Percentiles rank a stretch among this genome's conserved stretches.
phyloP scores from a whole-genome alignment of 2,797 vertebrate species.

The Hylomyscus alleni region DNA sequence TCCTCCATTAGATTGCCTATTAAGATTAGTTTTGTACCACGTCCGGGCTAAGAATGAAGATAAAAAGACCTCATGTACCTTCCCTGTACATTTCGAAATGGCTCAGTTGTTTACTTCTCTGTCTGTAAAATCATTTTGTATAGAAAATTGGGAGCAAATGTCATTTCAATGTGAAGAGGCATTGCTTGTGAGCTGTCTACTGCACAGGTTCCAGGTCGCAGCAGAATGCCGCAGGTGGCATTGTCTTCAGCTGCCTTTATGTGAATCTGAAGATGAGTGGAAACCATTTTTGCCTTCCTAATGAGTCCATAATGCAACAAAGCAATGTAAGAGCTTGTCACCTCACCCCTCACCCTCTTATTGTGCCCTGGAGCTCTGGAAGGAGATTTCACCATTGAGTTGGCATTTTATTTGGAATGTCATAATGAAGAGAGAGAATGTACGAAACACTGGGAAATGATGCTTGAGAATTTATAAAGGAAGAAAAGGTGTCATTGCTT shows the following conservation, averaged over 20 bases:
- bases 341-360: neutral
- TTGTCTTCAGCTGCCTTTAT: constrained; percentile 39
- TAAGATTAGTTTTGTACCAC: neutral
- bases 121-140: neutral
- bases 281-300: constrained; percentile 46
- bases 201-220: rapidly evolving
- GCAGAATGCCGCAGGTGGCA: neutral
- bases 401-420: constrained; percentile 59
- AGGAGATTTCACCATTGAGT: constrained; percentile 3
- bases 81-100: neutral
- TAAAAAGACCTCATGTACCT: neutral
- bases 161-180: constrained; percentile 10
- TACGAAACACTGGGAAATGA: constrained; percentile 52
- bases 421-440: constrained; percentile 12
- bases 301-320: constrained; percentile 38
- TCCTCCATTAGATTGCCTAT: neutral
- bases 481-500: constrained; percentile 27
- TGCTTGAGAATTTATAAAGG: neutral
- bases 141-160: constrained; percentile 31
- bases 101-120: neutral
- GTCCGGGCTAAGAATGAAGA: neutral
- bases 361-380: neutral
- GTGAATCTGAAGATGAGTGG: constrained; percentile 44
- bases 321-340: neutral
- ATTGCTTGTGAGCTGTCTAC: neutral